A percentile compares a stretch with the other conserved stretches of the same genome.
phyloP scores from a whole-genome alignment of 2,888 invertebrate genomes.

The Tachystola acroxantha region DNA sequence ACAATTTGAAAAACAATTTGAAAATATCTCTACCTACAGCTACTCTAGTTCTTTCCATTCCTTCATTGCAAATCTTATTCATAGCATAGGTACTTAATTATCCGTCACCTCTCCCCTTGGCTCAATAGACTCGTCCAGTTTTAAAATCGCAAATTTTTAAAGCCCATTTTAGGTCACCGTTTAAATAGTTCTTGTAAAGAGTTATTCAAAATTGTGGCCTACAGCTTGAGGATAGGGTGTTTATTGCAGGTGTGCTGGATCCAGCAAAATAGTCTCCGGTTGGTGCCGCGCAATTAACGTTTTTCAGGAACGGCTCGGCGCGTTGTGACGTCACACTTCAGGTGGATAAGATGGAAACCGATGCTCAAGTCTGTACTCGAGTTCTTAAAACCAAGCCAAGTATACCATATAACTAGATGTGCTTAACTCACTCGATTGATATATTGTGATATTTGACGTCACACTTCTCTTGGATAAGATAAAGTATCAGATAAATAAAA shows the following conservation, averaged over 20 bases:
- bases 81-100: constrained; percentile 5
- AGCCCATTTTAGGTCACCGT: constrained; percentile 28
- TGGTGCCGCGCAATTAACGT: constrained; percentile 65
- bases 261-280: constrained; percentile 19
- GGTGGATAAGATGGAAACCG: constrained; percentile 48
- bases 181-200: constrained; percentile 16
- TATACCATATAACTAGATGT: too few species aligned
- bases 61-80: background rate
- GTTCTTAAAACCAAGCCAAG: too few species aligned
- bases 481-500: too few species aligned
- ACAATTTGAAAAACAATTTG: too few species aligned
- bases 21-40: too few species aligned
- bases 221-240: constrained; percentile 22
- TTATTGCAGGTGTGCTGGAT: constrained; percentile 7
- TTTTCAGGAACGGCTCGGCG: constrained; percentile 53
- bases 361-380: constrained; percentile 46
- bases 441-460: too few species aligned
- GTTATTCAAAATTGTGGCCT: constrained; percentile 19
- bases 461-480: too few species aligned
- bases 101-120: background rate
- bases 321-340: constrained; percentile 54
- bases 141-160: constrained; percentile 33
- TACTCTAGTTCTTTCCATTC: too few species aligned
- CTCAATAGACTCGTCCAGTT: constrained; percentile 18
- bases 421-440: too few species aligned